These are phyloP conservation scores for Drepanosiphum platanoidis DNA, from an alignment of 2,888 invertebrate genomes.

Conservation along the genomic window DNA sequence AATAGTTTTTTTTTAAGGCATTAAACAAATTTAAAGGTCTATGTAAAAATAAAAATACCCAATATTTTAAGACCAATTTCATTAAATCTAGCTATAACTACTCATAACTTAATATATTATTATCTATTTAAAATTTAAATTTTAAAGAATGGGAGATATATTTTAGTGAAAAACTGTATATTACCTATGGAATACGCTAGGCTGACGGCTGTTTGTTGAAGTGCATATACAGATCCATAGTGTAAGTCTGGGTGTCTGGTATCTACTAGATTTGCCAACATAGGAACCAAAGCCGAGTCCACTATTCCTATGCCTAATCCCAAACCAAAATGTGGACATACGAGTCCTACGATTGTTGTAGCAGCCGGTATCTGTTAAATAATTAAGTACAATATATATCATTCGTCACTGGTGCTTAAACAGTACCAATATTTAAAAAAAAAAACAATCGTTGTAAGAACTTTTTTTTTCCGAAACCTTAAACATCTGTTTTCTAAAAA, in stretches of 20 bases:
- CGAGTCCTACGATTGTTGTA: slow-evolving; percentile 72
- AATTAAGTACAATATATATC: too few species aligned
- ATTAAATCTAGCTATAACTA: too few species aligned
- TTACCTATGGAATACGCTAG: slow-evolving; percentile 81
- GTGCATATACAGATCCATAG: slow-evolving; percentile 83
- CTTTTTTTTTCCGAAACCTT: background rate
- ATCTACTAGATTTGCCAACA: slow-evolving; percentile 80
- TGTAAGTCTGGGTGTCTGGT: slow-evolving; percentile 70
- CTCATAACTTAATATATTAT: background rate
- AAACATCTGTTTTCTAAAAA: background rate
- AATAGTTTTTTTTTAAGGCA: too few species aligned
- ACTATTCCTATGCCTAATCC: slow-evolving; percentile 84
- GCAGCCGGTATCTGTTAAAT: slow-evolving; percentile 73
- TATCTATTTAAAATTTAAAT: background rate
- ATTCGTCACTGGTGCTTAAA: too few species aligned
- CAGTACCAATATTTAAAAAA: too few species aligned
- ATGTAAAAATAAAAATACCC: background rate
- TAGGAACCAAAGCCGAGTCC: slow-evolving; percentile 83
- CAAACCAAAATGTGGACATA: slow-evolving; percentile 81
- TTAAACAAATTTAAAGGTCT: background rate
- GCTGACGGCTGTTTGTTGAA: slow-evolving; percentile 84
- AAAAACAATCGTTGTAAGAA: background rate
- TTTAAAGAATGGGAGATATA: background rate
- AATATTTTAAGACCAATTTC: background rate
- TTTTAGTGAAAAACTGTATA: background rate